Evolutionary conservation across 2,888 invertebrate genomes (phyloP), one percentile per base, ranked within the genome.

Genomic region (Drosophila mimica): DNA sequence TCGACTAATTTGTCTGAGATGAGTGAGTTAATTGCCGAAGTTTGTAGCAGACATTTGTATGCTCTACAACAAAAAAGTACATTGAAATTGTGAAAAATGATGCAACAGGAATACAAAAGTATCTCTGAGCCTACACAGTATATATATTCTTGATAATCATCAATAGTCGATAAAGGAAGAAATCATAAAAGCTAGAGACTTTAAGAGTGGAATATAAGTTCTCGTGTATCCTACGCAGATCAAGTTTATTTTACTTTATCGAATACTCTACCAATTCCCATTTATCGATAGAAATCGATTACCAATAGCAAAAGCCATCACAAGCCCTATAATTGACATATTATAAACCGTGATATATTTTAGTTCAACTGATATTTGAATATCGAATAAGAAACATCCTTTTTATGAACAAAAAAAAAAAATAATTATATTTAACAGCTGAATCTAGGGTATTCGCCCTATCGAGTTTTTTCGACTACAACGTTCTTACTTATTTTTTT

Each of bases 1-100:
- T 54, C 73, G 30, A 64, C 78, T 72, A 76, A 79, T 79, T 76
- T 79, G 76, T 79, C 63, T 68, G 68, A 69, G 67, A 46, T 43
- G 34, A 34, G 38, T 43, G 58, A 59, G 71, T 71, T 75, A 78
- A 78, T 79, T 79, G 79, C 71, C 75, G 33, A 51, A 62, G 30
- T 43, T 79, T 59, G 64, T 51, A 28, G 52, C 57, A 62, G 54
- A 43, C 20, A 11, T 48, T n/a, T 25, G 49, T 9, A 2, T 51
- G 8, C 25, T 8, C 25, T 15, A 46, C 25, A 8, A 25, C 15
- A 46, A 6, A 13, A 20, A 0, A 2, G 13, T 20, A 20, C 43
- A 20, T 46, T 46, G 13, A 13, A 25, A 4, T 15, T 15, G 46
- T 0, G 20, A 13, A 25, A 13, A 20, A 20, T 9, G 9, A 20